phyloP scores from a whole-genome alignment of 1,140 invertebrate species.

The Thaumetopoea pityocampa region DNA sequence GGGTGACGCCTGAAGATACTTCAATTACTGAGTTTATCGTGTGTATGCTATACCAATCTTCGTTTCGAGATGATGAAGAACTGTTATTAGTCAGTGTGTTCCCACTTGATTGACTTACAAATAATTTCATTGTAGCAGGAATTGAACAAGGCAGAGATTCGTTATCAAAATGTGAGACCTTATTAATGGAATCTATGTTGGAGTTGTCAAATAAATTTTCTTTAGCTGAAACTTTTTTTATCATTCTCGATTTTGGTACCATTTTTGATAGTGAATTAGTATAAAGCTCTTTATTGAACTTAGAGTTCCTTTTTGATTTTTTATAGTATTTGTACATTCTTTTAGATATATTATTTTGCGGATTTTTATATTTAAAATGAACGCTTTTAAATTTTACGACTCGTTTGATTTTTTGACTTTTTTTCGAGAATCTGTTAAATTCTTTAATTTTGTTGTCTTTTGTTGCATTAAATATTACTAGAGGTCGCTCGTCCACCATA shows the following conservation, averaged over 20 bases:
- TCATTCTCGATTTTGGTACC: constrained; percentile 19
- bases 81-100: constrained; percentile 24
- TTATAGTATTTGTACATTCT: constrained; percentile 25
- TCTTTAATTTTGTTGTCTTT: constrained; percentile 11
- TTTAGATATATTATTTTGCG: constrained; percentile 18
- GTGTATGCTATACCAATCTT: constrained; percentile 11
- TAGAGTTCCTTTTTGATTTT: constrained; percentile 17
- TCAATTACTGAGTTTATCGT: constrained; percentile 22
- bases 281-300: constrained; percentile 14
- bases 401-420: constrained; percentile 16
- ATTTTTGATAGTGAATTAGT: constrained; percentile 23
- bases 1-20: constrained; percentile 7
- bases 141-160: constrained; percentile 10
- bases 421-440: constrained; percentile 1
- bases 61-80: constrained; percentile 14
- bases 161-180: constrained; percentile 1
- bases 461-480: constrained; percentile 21
- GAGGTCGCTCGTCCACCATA: constrained; percentile 3
- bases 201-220: constrained; percentile 28
- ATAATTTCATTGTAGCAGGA: constrained; percentile 10
- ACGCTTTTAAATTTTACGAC: constrained; percentile 11
- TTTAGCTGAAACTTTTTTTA: constrained; percentile 33
- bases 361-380: constrained; percentile 28
- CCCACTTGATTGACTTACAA: constrained; percentile 30
- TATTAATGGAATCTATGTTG: constrained; percentile 9